Evolutionary conservation across 2,797 vertebrate species (phyloP).

Genomic region (Hirundo rustica): DNA sequence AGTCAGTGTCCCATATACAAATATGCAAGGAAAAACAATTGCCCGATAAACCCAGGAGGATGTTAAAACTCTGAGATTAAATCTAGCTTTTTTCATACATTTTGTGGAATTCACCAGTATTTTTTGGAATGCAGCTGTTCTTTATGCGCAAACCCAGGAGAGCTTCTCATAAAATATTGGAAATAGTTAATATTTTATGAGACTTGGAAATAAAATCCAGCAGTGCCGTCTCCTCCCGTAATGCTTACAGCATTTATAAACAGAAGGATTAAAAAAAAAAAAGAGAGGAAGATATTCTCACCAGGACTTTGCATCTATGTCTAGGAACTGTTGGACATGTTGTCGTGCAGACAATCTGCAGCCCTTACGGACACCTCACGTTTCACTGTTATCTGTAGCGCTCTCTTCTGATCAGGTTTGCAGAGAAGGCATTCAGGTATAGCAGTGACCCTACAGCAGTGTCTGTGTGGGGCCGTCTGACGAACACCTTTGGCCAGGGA

Average conservation of each 20-base stretch:
- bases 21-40: neutral
- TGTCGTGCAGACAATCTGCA: neutral
- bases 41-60: neutral
- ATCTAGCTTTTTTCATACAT: neutral
- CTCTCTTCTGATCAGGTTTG: neutral
- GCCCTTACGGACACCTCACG: neutral
- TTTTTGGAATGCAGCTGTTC: neutral
- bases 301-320: neutral
- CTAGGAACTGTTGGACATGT: neutral
- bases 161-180: neutral
- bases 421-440: neutral
- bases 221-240: neutral
- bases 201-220: slow-evolving; percentile 14
- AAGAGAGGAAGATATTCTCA: neutral
- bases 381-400: neutral
- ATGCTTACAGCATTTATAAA: neutral
- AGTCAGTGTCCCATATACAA: neutral
- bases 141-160: neutral
- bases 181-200: slow-evolving; percentile 40
- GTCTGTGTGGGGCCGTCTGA: neutral
- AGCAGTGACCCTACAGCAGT: neutral
- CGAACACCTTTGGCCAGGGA: neutral
- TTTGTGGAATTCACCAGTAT: neutral
- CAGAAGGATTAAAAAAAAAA: neutral
- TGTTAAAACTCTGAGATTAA: neutral